Base-by-base conservation (phyloP, 2,797 vertebrate species). In the Mormyrus proboscirostris region DNA sequence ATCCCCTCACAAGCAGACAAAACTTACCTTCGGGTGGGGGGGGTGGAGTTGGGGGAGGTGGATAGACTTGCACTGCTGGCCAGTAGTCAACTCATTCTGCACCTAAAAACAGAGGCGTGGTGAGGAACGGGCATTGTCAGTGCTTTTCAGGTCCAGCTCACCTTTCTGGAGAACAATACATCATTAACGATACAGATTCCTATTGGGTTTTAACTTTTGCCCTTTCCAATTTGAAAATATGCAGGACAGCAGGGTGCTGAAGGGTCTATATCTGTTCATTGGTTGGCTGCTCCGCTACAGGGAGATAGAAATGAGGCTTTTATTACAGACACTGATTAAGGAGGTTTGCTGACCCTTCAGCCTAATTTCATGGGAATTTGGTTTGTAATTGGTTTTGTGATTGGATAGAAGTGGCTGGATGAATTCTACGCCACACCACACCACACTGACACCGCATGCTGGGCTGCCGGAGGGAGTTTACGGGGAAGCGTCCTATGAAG, bases 351-450 rank as follows among this genome's bases (percentile, higher is more conserved):
- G 59, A 62, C 57, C 57, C 86, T 62, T 38, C 86, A 44, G 55
- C 38, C 86, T 88, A 65, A 88, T 88, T 88, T 88, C 86, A 88
- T 88, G 86, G 86, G 86, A 88, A 88, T 88, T 88, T 88, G 57
- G 41, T 62, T 47, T 62, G 57, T 88, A 88, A 88, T 88, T 88
- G 57, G 53, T 47, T 87, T 59, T 62, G 55, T 62, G 55, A 88
- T 62, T 88, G 86, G 86, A 88, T 19, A 62, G 41, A 65, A 88
- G 16, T 38, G 41, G 38, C 38, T 14, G 59, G 38, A 22, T 29
- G 1, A 62, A 44, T 88, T 88, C 25, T 19, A 8, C 25, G 16
- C 22, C 3, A 9, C 84, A 41, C 22, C 3, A 9, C 84, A 41
- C 29, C 50, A 38, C 10, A 38, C 65, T 41, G 38, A 3, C 49